phyloP scores from a whole-genome alignment of 2,888 invertebrate genomes.

The Heteropelma amictum region DNA sequence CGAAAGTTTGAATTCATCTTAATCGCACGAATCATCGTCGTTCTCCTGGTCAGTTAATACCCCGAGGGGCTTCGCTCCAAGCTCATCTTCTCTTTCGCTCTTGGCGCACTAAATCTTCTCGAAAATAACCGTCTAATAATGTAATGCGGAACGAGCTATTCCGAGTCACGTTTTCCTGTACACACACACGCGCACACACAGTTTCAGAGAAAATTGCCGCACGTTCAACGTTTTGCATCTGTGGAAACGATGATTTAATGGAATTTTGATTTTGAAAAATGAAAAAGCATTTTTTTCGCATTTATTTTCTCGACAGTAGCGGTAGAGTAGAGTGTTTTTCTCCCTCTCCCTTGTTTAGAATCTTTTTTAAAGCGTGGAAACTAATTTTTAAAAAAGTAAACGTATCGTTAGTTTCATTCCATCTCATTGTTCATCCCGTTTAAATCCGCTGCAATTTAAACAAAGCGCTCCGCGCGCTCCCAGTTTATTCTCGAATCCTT shows the following conservation, averaged over 20 bases:
- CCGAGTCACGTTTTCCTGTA: constrained; percentile 53
- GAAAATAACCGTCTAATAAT: constrained; percentile 75
- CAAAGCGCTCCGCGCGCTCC: too few relatives aligned
- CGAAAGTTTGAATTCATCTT: constrained; percentile 16
- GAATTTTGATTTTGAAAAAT: too few relatives aligned
- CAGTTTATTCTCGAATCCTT: too few relatives aligned
- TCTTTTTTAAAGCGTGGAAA: too few relatives aligned
- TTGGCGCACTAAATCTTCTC: constrained; percentile 38
- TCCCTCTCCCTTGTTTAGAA: too few relatives aligned
- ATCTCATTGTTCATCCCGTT: too few relatives aligned
- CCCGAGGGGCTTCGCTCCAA: background rate
- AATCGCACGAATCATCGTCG: constrained; percentile 22
- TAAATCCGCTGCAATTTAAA: too few relatives aligned
- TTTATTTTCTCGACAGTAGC: background rate
- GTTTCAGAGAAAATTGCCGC: constrained; percentile 49
- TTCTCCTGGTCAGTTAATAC: constrained; percentile 20
- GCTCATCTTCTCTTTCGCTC: background rate
- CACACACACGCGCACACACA: too few relatives aligned
- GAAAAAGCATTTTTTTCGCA: background rate
- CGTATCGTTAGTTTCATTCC: too few relatives aligned
- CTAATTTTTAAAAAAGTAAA: too few relatives aligned
- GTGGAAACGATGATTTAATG: constrained; percentile 12
- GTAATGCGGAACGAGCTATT: constrained; percentile 77
- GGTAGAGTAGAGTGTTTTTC: background rate
- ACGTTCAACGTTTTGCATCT: constrained; percentile 16